These are phyloP conservation scores for Drosophila orena DNA, from an alignment of 1,140 invertebrate species.

Conservation along the genomic window DNA sequence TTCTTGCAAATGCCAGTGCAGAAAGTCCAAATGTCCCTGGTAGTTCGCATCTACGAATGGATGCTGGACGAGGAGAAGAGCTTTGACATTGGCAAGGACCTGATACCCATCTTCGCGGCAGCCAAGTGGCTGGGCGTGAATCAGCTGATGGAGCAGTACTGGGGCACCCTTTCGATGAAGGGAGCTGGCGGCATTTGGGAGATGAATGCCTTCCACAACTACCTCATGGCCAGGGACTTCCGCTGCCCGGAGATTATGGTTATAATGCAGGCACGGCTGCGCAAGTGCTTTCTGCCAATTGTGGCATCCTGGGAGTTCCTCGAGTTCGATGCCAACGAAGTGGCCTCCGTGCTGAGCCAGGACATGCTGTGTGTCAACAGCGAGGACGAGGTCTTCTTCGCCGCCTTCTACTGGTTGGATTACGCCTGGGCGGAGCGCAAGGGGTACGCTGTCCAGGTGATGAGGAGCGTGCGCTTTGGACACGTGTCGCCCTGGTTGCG, in stretches of 20 bases:
- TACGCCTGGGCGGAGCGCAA: conserved; percentile 25
- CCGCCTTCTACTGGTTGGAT: conserved; percentile 32
- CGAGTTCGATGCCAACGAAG: conserved; percentile 9
- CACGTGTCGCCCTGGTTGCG: conserved; percentile 34
- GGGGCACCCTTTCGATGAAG: conserved; percentile 1
- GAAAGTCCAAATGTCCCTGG: conserved; percentile 3
- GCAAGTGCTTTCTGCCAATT: conserved; percentile 31
- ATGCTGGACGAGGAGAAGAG: not conserved
- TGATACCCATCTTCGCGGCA: conserved; percentile 12
- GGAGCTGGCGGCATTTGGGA: conserved; percentile 14
- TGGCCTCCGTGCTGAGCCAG: conserved; percentile 6
- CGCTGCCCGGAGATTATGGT: conserved; percentile 28
- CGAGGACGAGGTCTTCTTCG: conserved; percentile 60
- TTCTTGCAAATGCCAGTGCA: conserved; percentile 29
- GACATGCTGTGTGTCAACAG: conserved; percentile 42
- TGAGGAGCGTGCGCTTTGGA: conserved; percentile 23
- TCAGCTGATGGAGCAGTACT: conserved; percentile 23
- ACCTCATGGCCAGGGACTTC: not conserved
- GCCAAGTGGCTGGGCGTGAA: conserved; percentile 25
- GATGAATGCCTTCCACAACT: conserved; percentile 23
- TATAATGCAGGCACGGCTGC: conserved; percentile 13
- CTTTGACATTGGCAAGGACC: not conserved
- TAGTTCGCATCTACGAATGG: conserved; percentile 45
- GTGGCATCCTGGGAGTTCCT: conserved; percentile 34
- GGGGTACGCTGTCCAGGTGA: not conserved